Evolutionary conservation across 2,113 vertebrate genomes (phyloP), one percentile per base, ranked within the genome.

Genomic region (Willisornis vidua): DNA sequence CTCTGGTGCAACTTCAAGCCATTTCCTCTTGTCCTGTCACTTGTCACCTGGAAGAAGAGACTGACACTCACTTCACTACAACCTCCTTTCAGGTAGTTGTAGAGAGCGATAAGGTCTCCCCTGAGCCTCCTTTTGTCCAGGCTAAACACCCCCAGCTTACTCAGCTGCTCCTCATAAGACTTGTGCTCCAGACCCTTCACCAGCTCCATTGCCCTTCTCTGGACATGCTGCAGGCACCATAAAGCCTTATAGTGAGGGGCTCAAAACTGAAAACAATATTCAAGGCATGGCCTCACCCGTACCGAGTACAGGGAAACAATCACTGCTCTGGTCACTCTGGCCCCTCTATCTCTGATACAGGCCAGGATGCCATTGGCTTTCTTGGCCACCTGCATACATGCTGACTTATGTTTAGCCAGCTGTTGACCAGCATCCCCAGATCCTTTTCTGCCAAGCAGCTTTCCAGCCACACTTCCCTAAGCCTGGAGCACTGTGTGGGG

Each of bases 381-480:
- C 37, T 59, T 11, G 33, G 45, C 68, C 61, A 62, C 52, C 33
- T 46, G 25, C 51, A 58, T 18, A 31, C 4, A 0, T 28, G 6
- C 16, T 73, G 52, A 52, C 15, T 45, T 23, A 28, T 37, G 52
- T 28, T 81, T 61, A 17, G 52, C 57, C 1, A 1, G 55, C 12
- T 63, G 29, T 4, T 0, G 0, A 6, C 10, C 41, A 49, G 33
- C 37, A 67, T 4, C 0, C 1, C 5, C 22, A 59, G 23, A 10
- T 14, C 10, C 12, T 89, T 39, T 66, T 52, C 37, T 52, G 52
- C 52, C 37, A 63, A 62, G 61, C 8, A 62, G 45, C 61, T 74
- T 74, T 52, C 52, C 37, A 45, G 25, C 8, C 45, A 28, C 33
- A 81, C 15, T 67, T 37, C 45, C 37, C 39, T 33, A 89, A 7